Base-by-base conservation (phyloP, 2,888 invertebrate genomes). In the Mythimna lalbum region DNA sequence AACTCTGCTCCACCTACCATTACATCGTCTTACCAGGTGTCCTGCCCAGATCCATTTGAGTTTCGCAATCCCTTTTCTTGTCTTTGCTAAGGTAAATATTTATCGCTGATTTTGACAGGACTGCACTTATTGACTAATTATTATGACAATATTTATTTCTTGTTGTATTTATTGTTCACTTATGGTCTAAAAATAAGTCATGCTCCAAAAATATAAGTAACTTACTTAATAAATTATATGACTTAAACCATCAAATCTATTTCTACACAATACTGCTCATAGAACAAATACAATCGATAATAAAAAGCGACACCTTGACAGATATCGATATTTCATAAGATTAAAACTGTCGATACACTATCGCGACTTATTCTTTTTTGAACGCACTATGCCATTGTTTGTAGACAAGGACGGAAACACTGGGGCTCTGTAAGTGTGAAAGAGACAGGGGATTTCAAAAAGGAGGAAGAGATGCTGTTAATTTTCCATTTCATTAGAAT, bases 331-430 rank as follows among this genome's bases (percentile, higher is more conserved):
- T 87, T 84, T 87, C 76, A 84, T 79, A 81, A 84, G 79, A 86
- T 88, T 79, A 71, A 84, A 85, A 82, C 68, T 79, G 81, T 81
- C 81, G 83, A 87, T 87, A 82, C 93, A 90, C 91, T 93, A 91
- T 86, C 79, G 75, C 67, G 72, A 84, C 88, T 90, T 92, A 85
- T 90, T 93, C 92, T 93, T 94, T 94, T 95, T 93, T 90, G 90
- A 91, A 92, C 92, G 91, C 91, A 93, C 93, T 93, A 92, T 91
- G 86, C 92, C 94, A 95, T 96, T 96, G 95, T 96, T 95, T 94
- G 93, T 90, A 87, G 92, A 95, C 84, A 92, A 90, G 90, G 95
- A 95, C 87, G 89, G 92, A 87, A 84, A 85, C 83, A 86, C 79
- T 82, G 75, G 60, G 70, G 67, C 77, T 81, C 69, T 69, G 57